These are phyloP conservation scores for Proctacanthus coquilletti DNA, from an alignment of 1,140 invertebrate species.

Conservation along the genomic window DNA sequence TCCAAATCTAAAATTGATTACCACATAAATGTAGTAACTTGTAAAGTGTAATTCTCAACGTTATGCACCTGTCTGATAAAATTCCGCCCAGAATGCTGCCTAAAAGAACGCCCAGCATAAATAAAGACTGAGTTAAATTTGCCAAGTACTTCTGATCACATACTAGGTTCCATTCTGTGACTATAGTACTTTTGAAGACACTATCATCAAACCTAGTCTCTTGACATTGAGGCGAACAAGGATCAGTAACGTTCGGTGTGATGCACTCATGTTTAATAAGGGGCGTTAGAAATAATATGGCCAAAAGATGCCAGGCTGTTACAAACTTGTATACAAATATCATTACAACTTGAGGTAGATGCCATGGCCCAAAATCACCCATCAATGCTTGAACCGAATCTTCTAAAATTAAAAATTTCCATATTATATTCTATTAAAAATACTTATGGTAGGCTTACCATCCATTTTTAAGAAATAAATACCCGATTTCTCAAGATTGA, in stretches of 20 bases:
- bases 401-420: too few relatives aligned
- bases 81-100: constrained; percentile 57
- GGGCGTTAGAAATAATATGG: constrained; percentile 47
- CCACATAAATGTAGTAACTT: constrained; percentile 4
- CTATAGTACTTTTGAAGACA: constrained; percentile 51
- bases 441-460: too few relatives aligned
- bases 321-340: constrained; percentile 52
- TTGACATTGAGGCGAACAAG: constrained; percentile 34
- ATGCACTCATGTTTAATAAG: constrained; percentile 34
- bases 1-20: constrained; percentile 39
- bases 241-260: constrained; percentile 25
- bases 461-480: too few relatives aligned
- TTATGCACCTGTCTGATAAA: constrained; percentile 51
- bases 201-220: constrained; percentile 40
- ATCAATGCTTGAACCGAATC: too few relatives aligned
- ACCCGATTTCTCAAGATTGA: too few relatives aligned
- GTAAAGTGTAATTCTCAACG: too few relatives aligned
- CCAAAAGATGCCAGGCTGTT: constrained; percentile 50
- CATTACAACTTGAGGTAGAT: constrained; percentile 46
- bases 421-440: too few relatives aligned
- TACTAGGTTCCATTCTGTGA: constrained; percentile 58
- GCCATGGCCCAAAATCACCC: constrained; percentile 53
- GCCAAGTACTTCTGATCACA: constrained; percentile 45
- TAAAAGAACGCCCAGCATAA: constrained; percentile 59
- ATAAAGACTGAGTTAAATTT: constrained; percentile 54